Base-by-base conservation (phyloP, 2,888 invertebrate genomes). In the Druceiella hillmani region DNA sequence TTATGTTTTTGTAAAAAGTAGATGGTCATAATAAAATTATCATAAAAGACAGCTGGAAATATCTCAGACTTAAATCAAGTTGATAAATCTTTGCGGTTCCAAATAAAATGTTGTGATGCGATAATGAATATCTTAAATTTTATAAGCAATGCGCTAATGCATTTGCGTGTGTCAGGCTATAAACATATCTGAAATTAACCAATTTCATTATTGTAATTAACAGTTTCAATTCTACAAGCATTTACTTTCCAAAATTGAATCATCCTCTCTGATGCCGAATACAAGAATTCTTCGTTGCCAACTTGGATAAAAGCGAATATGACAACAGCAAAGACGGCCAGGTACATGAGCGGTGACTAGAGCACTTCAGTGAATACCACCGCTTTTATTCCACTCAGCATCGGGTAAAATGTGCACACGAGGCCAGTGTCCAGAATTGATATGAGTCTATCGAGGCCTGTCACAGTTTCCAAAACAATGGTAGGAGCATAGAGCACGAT, bases 401-500 rank as follows among this genome's bases (percentile, higher is more conserved):
- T 83, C 1, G 90, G 88, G 54, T 91, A 91, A 57, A 91, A 86
- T 0, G 89, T 87, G 56, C 90, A 91, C 3, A 82, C 87, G 29
- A 85, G 55, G 2, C 83, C 87, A 36, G 87, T 81, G 1, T 78
- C 74, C 38, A 89, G 58, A 48, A 91, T 85, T 2, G 89, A 87
- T 45, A 78, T 68, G 16, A 78, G 59, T 62, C 81, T 78, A 43
- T 79, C 77, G 4, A 89, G 64, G 9, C 87, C 87, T 1, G 89
- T 89, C 17, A 90, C 83, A 2, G 93, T 80, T 59, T 87, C 87
- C 12, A 97, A 61, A 0, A 94, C 93, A 47, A 97, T 71, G 1
- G 95, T 87, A 2, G 97, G 95, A 0, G 95, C 94, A 60, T 90
- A 97, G 5, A 97, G 64, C 11, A 93, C 95, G 50, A 97, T 87